phyloP scores from a whole-genome alignment of 2,888 invertebrate genomes.

The Cerastis rubricosa region DNA sequence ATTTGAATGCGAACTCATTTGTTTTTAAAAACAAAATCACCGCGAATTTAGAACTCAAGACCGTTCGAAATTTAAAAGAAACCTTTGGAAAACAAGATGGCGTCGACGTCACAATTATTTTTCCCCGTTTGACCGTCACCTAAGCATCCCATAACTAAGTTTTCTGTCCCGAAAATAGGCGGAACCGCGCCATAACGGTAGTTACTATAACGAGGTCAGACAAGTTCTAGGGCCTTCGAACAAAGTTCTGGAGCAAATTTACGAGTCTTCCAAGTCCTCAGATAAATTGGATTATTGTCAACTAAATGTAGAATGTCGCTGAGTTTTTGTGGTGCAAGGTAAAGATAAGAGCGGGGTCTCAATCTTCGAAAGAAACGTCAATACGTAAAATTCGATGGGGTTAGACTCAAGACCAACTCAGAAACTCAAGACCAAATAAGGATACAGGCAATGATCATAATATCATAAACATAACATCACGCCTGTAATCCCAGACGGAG shows the following conservation, averaged over 20 bases:
- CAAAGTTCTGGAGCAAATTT: constrained; percentile 76
- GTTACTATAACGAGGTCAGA: constrained; percentile 63
- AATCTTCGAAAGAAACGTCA: neutral
- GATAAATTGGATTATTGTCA: constrained; percentile 85
- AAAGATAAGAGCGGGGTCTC: neutral
- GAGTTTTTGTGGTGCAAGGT: constrained; percentile 58
- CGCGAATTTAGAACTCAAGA: too few relatives aligned
- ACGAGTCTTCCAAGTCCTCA: constrained; percentile 74
- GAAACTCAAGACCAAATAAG: too few relatives aligned
- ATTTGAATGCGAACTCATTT: neutral
- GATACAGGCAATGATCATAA: too few relatives aligned
- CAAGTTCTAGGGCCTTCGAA: constrained; percentile 64
- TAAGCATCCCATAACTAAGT: neutral
- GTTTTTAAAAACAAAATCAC: neutral
- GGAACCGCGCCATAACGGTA: constrained; percentile 22
- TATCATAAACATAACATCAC: too few relatives aligned
- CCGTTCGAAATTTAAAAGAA: neutral
- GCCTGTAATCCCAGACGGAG: too few relatives aligned
- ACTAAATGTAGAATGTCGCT: constrained; percentile 76
- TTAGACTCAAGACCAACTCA: too few relatives aligned
- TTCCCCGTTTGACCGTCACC: neutral
- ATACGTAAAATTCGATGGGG: neutral
- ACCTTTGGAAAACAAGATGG: neutral
- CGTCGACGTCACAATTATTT: neutral
- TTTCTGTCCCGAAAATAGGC: constrained; percentile 23